Evolutionary conservation across 2,113 vertebrate species (phyloP), one percentile per base, ranked within the genome.

Genomic region (Prochilodus magdalenae): DNA sequence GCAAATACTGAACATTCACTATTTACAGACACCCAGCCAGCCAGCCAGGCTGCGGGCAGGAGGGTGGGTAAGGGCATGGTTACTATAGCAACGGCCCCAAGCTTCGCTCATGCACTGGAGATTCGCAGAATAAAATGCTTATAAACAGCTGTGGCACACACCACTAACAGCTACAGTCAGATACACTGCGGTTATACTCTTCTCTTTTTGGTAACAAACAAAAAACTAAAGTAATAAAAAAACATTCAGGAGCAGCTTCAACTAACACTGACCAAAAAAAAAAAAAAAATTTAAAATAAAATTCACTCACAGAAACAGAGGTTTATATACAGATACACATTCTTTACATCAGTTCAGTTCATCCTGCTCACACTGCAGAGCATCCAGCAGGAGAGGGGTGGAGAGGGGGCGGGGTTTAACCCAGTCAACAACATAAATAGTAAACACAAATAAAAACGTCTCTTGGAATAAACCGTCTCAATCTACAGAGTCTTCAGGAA

Each of bases 241-340:
- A 65, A 55, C 55, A 94, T 91, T 73, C 36, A 75, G 89, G 94
- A 44, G 94, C 94, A 95, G 94, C 94, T 95, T 94, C 88, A 90
- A 95, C 95, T 93, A 92, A 97, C 92, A 95, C 94, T 90, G 94
- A 95, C 88, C 86, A 91, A 92, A 91, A 85, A 16, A 73, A 94
- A 90, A 90, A 86, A 91, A 92, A 93, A 92, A 83, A 11, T 36
- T n/a, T 7, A 91, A 91, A 93, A 89, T 33, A 91, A n/a, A n/a
- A n/a, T n/a, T 78, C 85, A 93, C 90, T 90, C 93, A 96, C 92
- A 82, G 81, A 94, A 80, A 81, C 89, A 90, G 83, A 94, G 95
- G 94, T 90, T 94, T 93, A 97, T 97, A 90, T 97, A 98, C 95
- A 98, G 93, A 96, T 95, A 95, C 92, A 96, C 95, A 96, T 95